Percentiles rank a stretch among this genome's conserved stretches.
Evolutionary conservation across 2,797 vertebrate genomes (phyloP).

Genomic region (Amblyraja radiata): DNA sequence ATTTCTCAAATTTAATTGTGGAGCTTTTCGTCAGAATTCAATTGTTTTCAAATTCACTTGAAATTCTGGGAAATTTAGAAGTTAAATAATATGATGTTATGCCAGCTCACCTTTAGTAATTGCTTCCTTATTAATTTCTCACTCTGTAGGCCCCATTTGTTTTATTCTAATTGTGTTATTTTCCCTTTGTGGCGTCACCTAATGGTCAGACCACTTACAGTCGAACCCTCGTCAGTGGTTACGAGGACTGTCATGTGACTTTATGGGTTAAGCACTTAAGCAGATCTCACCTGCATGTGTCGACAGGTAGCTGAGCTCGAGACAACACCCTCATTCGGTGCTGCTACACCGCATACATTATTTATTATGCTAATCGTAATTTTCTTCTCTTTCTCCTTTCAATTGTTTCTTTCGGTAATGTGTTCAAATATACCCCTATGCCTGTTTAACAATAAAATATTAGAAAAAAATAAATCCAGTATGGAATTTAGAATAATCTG

Average conservation of each 20-base stretch:
- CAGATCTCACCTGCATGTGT: no score
- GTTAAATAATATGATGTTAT: not conserved
- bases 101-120: not conserved
- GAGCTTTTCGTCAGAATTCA: not conserved
- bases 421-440: not conserved
- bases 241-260: no score
- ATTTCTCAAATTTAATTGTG: not conserved
- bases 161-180: not conserved
- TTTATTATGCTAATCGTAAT: not conserved
- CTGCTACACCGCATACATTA: not conserved
- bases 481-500: not conserved
- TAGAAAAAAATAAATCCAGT: not conserved
- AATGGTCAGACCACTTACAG: no score
- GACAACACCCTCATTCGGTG: no score
- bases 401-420: not conserved
- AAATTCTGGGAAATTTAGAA: not conserved
- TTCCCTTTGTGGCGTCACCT: no score
- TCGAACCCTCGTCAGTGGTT: no score
- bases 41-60: not conserved
- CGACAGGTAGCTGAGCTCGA: no score
- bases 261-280: no score
- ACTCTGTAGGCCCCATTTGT: not conserved
- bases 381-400: not conserved
- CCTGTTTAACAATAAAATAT: not conserved
- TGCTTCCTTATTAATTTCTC: not conserved